Percentiles rank a stretch among this genome's conserved stretches.
These are phyloP conservation scores for Halcyon leucocephala DNA, from an alignment of 2,797 vertebrate species.

Conservation along the genomic window DNA sequence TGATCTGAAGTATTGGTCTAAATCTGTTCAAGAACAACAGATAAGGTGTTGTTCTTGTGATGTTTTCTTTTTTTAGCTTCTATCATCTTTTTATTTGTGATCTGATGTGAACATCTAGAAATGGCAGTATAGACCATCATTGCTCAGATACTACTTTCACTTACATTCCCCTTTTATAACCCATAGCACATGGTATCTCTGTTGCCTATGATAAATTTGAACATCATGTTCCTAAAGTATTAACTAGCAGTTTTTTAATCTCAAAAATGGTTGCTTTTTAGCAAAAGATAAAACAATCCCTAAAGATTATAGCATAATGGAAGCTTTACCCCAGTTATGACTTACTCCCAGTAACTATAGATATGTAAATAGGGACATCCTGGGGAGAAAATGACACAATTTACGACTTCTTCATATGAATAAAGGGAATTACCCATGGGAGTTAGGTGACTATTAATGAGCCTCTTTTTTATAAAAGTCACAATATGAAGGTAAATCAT, in stretches of 20 bases:
- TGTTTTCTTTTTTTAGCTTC: neutral
- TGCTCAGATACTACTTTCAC: neutral
- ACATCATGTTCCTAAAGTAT: neutral
- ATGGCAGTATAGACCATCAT: neutral
- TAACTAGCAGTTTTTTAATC: neutral
- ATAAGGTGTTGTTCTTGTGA: neutral
- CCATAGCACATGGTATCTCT: neutral
- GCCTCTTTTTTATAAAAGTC: neutral
- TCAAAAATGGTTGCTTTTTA: neutral
- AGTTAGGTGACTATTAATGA: neutral
- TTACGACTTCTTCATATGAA: neutral
- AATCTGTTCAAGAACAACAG: neutral
- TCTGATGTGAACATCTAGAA: neutral
- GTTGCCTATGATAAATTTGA: neutral
- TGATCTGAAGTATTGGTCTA: neutral
- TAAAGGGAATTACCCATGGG: neutral
- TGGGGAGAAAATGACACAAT: neutral
- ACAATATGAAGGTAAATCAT: neutral
- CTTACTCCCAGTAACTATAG: neutral
- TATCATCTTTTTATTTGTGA: neutral
- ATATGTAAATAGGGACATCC: neutral
- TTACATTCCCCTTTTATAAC: neutral
- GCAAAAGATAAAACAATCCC: neutral
- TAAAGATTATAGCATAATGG: neutral
- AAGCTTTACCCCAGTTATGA: neutral